phyloP scores from a whole-genome alignment of 2,888 invertebrate species.

The Autographa gamma region DNA sequence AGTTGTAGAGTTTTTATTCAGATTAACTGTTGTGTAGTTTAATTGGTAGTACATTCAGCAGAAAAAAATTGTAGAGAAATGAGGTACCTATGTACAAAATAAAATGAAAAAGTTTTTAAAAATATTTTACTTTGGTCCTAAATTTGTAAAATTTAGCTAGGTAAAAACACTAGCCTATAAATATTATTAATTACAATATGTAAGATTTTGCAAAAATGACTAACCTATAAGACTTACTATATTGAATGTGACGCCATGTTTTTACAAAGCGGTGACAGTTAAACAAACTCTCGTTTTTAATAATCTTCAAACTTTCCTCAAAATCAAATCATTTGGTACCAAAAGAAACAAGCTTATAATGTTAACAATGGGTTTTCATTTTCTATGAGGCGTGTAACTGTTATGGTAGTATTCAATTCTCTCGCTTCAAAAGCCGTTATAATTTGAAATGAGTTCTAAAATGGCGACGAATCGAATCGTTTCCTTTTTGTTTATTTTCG shows the following conservation, averaged over 20 bases:
- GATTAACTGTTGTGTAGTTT: constrained; percentile 12
- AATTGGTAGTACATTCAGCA: not conserved
- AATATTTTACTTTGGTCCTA: too few species aligned
- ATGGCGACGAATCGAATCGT: not conserved
- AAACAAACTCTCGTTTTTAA: too few species aligned
- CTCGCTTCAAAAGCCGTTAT: constrained; percentile 14
- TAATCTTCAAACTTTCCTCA: not conserved
- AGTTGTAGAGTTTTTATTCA: constrained; percentile 34
- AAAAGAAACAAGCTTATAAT: constrained; percentile 11
- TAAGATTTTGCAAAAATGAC: too few species aligned
- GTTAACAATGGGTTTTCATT: constrained; percentile 26
- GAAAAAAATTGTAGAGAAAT: too few species aligned
- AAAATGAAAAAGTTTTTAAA: too few species aligned
- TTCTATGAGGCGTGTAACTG: constrained; percentile 27
- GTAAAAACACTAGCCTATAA: too few species aligned
- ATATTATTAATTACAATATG: too few species aligned
- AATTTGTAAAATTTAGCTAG: too few species aligned
- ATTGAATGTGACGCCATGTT: too few species aligned
- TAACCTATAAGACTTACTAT: too few species aligned
- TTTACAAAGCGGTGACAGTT: too few species aligned
- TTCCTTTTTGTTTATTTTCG: not conserved
- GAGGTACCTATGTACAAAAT: too few species aligned
- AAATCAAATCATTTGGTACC: not conserved
- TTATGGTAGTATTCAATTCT: constrained; percentile 15
- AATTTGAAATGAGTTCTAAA: constrained; percentile 12